Evolutionary conservation across 2,113 vertebrate genomes (phyloP), one percentile per base, ranked within the genome.

Genomic region (Dromas ardeola): DNA sequence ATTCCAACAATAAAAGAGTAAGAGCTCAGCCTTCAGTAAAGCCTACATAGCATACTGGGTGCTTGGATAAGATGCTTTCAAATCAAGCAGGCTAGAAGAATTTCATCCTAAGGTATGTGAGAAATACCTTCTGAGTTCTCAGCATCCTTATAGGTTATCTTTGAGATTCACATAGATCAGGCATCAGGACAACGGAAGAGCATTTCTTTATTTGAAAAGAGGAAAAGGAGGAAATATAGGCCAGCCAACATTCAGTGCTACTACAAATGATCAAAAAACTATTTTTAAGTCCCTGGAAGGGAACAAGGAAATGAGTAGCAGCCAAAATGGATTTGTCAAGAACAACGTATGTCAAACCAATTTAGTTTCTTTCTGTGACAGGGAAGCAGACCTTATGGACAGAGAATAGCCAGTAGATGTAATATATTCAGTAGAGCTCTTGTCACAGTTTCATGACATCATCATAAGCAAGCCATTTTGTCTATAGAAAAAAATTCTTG

Each of bases 301-400:
- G 43, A 82, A 34, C 50, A 95, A 81, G 43, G n/a, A 85, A 93
- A 93, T 36, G 5, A 90, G n/a, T 56, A 61, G 19, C 32, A 91
- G 52, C 53, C 70, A 76, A 82, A 88, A 88, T 52, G 23, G 40
- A 82, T 91, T 95, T 96, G 61, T 97, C 78, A 93, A 81, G 65
- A 78, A 21, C 29, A 85, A 79, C 43, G 55, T 58, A 70, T 79
- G 70, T 97, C 85, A 95, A 67, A 71, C 3, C 38, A 87, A 76
- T 81, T 82, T 78, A 71, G 94, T 94, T 94, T 94, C 56, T 71
- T 87, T 67, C 43, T 67, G 27, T 90, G 85, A 67, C 65, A 85
- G 32, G 18, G 12, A 14, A 67, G 42, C 20, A 87, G 42, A 81
- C 18, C n/a, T 88, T 74, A 70, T 13, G 18, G 56, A 71, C 61